phyloP scores from a whole-genome alignment of 2,113 vertebrate species.

The Aldabrachelys gigantea region DNA sequence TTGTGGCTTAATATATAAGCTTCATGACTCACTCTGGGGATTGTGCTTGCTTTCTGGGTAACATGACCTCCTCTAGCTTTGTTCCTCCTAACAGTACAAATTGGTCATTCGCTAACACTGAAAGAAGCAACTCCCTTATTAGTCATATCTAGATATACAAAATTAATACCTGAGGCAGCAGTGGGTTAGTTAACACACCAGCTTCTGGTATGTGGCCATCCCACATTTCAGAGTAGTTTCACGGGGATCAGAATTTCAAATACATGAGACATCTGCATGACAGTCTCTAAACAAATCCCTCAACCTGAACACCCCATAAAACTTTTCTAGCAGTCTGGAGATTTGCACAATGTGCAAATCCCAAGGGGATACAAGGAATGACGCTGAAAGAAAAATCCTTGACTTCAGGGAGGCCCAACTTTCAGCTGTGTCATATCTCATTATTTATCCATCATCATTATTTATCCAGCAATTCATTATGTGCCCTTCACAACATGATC shows the following conservation, averaged over 20 bases:
- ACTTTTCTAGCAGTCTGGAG: conserved; percentile 1
- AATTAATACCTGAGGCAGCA: conserved; percentile 46
- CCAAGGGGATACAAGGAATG: background rate
- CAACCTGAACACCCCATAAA: background rate
- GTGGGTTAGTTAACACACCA: conserved; percentile 47
- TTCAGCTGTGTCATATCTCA: background rate
- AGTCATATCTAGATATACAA: conserved; percentile 66
- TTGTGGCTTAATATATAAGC: conserved; percentile 33
- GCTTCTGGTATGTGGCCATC: conserved; percentile 32
- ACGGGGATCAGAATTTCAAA: background rate
- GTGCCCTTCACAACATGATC: background rate
- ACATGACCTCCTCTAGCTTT: conserved; percentile 57
- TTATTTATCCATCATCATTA: background rate
- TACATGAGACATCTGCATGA: background rate
- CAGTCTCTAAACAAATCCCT: background rate
- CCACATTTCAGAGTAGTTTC: conserved; percentile 37
- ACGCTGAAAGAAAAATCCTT: background rate
- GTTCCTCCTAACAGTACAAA: conserved; percentile 65
- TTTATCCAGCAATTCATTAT: background rate
- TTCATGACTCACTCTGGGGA: conserved; percentile 56
- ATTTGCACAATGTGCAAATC: background rate
- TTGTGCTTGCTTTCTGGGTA: conserved; percentile 29
- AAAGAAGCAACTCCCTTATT: conserved; percentile 70
- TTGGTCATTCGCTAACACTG: conserved; percentile 50
- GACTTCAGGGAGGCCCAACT: background rate